A percentile compares a stretch with the other conserved stretches of the same genome.
These are phyloP conservation scores for Megaceryle maxima DNA, from an alignment of 2,113 vertebrate genomes.

Conservation along the genomic window DNA sequence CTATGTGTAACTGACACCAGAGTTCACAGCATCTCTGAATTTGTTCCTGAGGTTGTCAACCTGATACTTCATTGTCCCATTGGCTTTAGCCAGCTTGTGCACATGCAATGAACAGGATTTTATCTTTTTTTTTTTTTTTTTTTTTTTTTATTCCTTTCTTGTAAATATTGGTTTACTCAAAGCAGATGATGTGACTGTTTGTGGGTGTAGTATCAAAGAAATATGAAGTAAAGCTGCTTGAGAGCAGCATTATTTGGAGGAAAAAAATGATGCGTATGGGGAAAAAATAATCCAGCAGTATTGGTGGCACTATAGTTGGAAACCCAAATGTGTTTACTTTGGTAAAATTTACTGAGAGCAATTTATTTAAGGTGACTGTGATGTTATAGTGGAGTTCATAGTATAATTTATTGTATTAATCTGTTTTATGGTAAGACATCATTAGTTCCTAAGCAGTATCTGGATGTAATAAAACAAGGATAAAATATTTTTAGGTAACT, in stretches of 20 bases:
- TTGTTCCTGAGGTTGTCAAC: constrained; percentile 10
- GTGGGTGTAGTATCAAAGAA: not conserved
- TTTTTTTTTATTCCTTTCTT: no score
- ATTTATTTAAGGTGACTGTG: not conserved
- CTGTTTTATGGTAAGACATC: not conserved
- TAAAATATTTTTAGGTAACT: not conserved
- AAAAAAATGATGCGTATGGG: not conserved
- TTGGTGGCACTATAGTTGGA: not conserved
- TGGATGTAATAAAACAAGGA: not conserved
- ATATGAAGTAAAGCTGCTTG: not conserved
- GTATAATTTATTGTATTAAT: not conserved
- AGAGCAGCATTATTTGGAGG: not conserved
- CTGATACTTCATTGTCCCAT: not conserved
- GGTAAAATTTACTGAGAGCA: not conserved
- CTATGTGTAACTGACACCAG: not conserved
- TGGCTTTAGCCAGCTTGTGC: not conserved
- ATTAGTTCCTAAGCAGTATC: not conserved
- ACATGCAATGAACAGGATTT: not conserved
- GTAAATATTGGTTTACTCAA: not conserved
- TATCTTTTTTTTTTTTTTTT: not conserved
- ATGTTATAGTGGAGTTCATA: not conserved
- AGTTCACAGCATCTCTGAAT: not conserved
- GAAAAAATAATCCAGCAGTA: not conserved
- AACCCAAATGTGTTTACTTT: not conserved
- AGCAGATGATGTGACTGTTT: constrained; percentile 31